Base-by-base conservation (phyloP, 2,888 invertebrate species). In the Sipha maydis region DNA sequence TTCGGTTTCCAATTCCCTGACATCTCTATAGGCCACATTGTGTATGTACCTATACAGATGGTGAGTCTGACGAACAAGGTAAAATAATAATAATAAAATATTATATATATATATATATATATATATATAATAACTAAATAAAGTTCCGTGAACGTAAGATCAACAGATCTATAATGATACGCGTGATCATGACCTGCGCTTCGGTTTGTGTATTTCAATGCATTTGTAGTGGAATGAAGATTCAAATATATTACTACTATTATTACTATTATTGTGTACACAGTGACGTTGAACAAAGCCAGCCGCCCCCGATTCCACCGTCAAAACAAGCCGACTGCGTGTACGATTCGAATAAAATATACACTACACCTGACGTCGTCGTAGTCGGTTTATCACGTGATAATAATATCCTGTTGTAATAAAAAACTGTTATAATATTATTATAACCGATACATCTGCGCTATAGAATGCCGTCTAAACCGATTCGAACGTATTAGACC, bases 1-100 rank as follows among this genome's bases (percentile, higher is more conserved):
- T 84, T 76, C 84, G 56, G 25, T 84, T 76, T 76, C 83, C 21
- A 54, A 71, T 54, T 28, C 34, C 9, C n/a, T 56, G 75, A 76
- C 84, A 76, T 75, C 83, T 56, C 17, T 80, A 38, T 61, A 61
- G 48, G 34, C 28, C 41, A 1, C 28, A 31, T 80, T 80, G 38
- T 80, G 19, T 67, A n/a, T 14, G 17, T 34, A 80, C 67, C 19
- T 69, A 17, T 41, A 9, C 4, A 34, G 25, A 17, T 8, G 41
- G 21, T 9, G 61, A 61, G 61, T 21, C 61, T 21, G 25, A 21
- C 19, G 61, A 61, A 61, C 61, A 61, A 9, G 61, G 25, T 5
- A 9, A 9, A 21, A 17, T 14, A 54, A 54, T 14, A 54, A 54
- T 14, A 54, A 54, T 9, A 54, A 54, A n/a, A n/a, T n/a, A n/a